These are phyloP conservation scores for Tillus elongatus DNA, from an alignment of 2,888 invertebrate species.

Conservation along the genomic window DNA sequence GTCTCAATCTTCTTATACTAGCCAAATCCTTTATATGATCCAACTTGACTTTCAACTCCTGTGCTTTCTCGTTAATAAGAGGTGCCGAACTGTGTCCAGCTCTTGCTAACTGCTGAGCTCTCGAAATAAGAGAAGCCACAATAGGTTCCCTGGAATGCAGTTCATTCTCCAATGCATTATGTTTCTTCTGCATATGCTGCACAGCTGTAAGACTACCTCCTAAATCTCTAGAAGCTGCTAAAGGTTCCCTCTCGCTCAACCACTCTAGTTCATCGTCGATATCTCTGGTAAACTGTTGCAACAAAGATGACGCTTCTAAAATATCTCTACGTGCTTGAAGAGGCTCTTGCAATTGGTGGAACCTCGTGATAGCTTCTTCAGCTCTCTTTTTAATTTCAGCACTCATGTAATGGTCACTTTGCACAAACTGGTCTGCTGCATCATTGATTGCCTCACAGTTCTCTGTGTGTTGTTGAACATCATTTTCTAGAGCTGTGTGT, in stretches of 20 bases:
- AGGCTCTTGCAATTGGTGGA: constrained; percentile 65
- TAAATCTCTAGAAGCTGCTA: constrained; percentile 62
- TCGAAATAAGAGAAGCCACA: constrained; percentile 60
- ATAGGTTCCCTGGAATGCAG: constrained; percentile 79
- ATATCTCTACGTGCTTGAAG: constrained; percentile 86
- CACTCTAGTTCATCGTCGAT: constrained; percentile 89
- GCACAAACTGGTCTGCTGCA: constrained; percentile 68
- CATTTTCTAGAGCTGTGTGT: constrained; percentile 75
- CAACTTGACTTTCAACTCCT: constrained; percentile 60
- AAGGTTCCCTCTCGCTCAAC: constrained; percentile 68
- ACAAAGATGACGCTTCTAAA: constrained; percentile 76
- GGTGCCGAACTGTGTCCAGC: constrained; percentile 78
- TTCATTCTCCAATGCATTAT: constrained; percentile 84
- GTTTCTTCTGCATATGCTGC: constrained; percentile 87
- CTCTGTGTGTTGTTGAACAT: constrained; percentile 75
- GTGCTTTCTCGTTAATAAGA: constrained; percentile 59
- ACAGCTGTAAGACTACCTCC: constrained; percentile 58
- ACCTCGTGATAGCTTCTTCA: constrained; percentile 53
- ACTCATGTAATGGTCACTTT: constrained; percentile 79
- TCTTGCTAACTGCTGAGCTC: constrained; percentile 70
- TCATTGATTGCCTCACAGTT: constrained; percentile 71
- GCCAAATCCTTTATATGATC: constrained; percentile 64
- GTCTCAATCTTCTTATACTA: constrained; percentile 57
- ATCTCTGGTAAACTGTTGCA: constrained; percentile 86
- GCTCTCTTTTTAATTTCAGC: constrained; percentile 75